Evolutionary conservation across 2,113 vertebrate genomes (phyloP).

Genomic region (Poecile atricapillus): DNA sequence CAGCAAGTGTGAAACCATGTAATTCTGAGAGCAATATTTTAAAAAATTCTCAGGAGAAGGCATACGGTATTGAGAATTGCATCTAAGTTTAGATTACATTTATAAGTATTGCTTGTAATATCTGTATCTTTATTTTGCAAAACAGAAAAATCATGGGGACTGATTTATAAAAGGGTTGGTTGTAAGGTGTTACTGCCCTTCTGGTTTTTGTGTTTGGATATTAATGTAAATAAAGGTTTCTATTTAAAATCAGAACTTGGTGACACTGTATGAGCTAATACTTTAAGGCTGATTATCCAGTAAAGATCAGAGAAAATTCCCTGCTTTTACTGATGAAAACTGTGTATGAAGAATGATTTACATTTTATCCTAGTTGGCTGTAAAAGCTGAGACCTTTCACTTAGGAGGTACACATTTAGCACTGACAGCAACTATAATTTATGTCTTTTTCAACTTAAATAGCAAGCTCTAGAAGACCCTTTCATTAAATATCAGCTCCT

Average conservation of each 20-base stretch:
- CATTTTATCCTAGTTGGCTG: neutral
- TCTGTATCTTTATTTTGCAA: conserved; percentile 52
- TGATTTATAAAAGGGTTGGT: conserved; percentile 70
- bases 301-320: neutral
- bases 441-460: neutral
- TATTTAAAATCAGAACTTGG: conserved; percentile 84
- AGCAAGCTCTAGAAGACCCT: neutral
- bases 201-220: conserved; percentile 80
- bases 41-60: conserved; percentile 75
- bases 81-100: conserved; percentile 69
- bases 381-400: neutral
- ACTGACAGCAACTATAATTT: neutral
- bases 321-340: neutral
- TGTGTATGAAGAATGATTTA: neutral
- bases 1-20: conserved; percentile 40
- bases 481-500: neutral
- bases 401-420: neutral
- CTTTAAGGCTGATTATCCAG: neutral
- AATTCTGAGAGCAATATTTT: conserved; percentile 76
- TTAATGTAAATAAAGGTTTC: conserved; percentile 99
- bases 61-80: conserved; percentile 65
- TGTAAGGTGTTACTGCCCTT: conserved; percentile 81
- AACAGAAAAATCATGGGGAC: conserved; percentile 36
- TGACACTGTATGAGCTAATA: neutral
- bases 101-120: conserved; percentile 63